Percentiles rank a stretch among this genome's conserved stretches.
phyloP scores from a whole-genome alignment of 1,140 invertebrate species.

The Sycobia sp. region DNA sequence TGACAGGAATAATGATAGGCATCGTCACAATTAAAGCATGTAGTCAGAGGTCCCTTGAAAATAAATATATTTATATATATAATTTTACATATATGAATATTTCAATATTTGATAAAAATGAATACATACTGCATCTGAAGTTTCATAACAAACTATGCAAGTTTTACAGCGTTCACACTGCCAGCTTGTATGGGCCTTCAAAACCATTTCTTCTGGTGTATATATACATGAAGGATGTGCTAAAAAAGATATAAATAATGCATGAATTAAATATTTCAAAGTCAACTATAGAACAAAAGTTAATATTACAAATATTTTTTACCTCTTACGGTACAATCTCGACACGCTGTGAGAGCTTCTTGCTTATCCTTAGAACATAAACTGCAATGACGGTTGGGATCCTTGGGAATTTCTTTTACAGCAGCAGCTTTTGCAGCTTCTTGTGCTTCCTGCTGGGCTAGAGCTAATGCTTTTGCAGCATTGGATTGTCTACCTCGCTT shows the following conservation, averaged over 20 bases:
- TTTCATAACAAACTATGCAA: constrained; percentile 73
- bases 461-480: constrained; percentile 57
- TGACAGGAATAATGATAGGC: constrained; percentile 82
- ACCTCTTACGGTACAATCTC: constrained; percentile 82
- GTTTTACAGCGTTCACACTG: constrained; percentile 76
- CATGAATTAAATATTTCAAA: not conserved
- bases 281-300: not conserved
- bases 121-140: constrained; percentile 70
- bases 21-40: constrained; percentile 82
- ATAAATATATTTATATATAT: constrained; percentile 14
- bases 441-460: constrained; percentile 46
- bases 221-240: constrained; percentile 73
- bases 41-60: constrained; percentile 64
- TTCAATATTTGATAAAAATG: constrained; percentile 22
- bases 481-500: constrained; percentile 68
- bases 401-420: constrained; percentile 51
- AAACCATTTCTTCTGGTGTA: constrained; percentile 66
- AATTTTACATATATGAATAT: constrained; percentile 6
- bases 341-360: constrained; percentile 75
- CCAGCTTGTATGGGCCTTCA: constrained; percentile 72
- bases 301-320: too few relatives aligned
- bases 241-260: constrained; percentile 42
- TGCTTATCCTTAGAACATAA: constrained; percentile 58
- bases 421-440: constrained; percentile 36
- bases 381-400: constrained; percentile 61